Percentiles rank a stretch among this genome's conserved stretches.
Conservation (phyloP, 2,888 invertebrate genomes). For the Nemoura dubitans region DNA sequence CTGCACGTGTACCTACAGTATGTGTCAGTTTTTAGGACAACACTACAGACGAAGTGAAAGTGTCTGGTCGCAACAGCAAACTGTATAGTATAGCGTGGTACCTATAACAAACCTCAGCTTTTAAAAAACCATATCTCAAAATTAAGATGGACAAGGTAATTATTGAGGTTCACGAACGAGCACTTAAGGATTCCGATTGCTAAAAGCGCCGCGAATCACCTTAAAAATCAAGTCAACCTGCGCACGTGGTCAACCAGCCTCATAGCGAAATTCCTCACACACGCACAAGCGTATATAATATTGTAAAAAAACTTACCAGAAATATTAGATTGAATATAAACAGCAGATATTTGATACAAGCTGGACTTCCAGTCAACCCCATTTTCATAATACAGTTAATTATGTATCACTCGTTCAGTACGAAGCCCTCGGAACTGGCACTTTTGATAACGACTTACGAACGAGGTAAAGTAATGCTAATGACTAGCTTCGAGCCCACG, state of each 20-base stretch:
- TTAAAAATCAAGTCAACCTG: neutral
- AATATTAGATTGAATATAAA: slow-evolving; percentile 77
- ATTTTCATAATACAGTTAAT: slow-evolving; percentile 38
- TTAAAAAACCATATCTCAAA: neutral
- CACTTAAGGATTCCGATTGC: no score
- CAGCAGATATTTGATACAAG: slow-evolving; percentile 75
- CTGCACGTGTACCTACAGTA: neutral
- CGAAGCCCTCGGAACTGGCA: neutral
- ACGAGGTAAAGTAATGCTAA: neutral
- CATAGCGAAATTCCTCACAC: neutral
- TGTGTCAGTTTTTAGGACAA: neutral
- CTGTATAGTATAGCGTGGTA: neutral
- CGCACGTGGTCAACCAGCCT: neutral
- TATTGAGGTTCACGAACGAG: neutral
- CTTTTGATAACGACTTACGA: neutral
- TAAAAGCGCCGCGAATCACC: no score
- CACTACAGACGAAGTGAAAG: neutral
- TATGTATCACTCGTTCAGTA: neutral
- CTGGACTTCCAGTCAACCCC: slow-evolving; percentile 59
- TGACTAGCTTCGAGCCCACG: neutral
- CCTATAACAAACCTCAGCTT: neutral
- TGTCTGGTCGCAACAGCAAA: neutral
- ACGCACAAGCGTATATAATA: no score
- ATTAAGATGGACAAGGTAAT: neutral
- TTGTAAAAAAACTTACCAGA: slow-evolving; percentile 70